These are phyloP conservation scores for Stegodyphus mimosarum DNA, from an alignment of 1,140 invertebrate genomes.

Conservation along the genomic window DNA sequence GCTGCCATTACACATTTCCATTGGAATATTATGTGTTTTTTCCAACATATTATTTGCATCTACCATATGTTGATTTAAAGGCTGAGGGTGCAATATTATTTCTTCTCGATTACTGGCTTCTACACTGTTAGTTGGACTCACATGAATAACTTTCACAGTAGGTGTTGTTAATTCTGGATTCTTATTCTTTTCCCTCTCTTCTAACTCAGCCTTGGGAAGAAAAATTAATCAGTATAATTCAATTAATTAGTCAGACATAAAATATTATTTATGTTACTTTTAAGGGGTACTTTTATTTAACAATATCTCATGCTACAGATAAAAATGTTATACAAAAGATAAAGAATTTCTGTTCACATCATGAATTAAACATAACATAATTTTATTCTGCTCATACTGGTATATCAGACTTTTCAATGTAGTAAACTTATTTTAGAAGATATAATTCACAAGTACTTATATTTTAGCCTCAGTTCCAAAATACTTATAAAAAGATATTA, in stretches of 20 bases:
- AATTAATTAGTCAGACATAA: neutral
- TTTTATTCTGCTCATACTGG: too few species aligned
- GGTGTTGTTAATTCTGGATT: neutral
- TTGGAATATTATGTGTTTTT: neutral
- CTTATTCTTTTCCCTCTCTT: conserved; percentile 34
- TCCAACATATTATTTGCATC: neutral
- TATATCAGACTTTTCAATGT: too few species aligned
- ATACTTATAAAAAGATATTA: too few species aligned
- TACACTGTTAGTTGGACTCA: conserved; percentile 49
- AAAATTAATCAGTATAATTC: neutral
- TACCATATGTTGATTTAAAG: neutral
- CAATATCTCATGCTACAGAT: neutral
- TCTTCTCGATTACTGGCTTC: conserved; percentile 36
- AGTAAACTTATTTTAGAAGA: too few species aligned
- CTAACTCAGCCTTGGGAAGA: conserved; percentile 39
- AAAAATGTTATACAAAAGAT: neutral
- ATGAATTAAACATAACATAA: too few species aligned
- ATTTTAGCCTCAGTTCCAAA: too few species aligned
- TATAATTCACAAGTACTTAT: too few species aligned
- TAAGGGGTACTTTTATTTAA: neutral
- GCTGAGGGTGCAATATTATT: conserved; percentile 31
- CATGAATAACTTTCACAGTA: conserved; percentile 48
- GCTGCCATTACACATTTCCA: conserved; percentile 11
- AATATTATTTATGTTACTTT: neutral
- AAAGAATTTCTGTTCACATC: neutral